Percentiles rank a stretch among this genome's conserved stretches.
phyloP scores from a whole-genome alignment of 2,113 vertebrate genomes.

The Grammomys surdaster region DNA sequence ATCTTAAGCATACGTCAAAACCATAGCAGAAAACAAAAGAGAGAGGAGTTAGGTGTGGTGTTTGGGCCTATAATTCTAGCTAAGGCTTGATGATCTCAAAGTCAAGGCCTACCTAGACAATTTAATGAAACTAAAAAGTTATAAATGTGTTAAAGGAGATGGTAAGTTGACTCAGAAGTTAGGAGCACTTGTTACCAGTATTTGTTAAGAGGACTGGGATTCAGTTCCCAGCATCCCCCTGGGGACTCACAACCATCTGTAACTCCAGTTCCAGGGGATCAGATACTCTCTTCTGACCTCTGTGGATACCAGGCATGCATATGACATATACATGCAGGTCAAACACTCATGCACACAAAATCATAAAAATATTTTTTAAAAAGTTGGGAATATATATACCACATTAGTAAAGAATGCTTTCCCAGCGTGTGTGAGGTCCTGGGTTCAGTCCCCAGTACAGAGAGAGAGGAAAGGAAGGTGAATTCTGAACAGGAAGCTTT shows the following conservation, averaged over 20 bases:
- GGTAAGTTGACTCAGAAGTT: background rate
- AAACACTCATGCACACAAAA: background rate
- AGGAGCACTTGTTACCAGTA: background rate
- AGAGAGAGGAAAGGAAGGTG: background rate
- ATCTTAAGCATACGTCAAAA: background rate
- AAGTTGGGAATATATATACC: background rate
- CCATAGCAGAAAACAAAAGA: background rate
- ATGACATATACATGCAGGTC: background rate
- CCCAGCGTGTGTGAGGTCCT: background rate
- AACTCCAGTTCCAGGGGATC: background rate
- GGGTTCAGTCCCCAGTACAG: background rate
- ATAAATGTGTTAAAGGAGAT: background rate
- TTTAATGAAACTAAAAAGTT: background rate
- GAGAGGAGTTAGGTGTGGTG: background rate
- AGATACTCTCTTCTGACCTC: background rate
- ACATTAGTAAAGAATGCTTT: background rate
- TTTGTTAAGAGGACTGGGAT: background rate
- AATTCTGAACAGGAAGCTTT: conserved; percentile 64
- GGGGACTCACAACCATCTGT: background rate
- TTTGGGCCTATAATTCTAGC: background rate
- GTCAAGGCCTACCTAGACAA: background rate
- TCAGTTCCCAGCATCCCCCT: background rate
- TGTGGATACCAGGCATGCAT: background rate
- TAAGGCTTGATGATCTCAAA: background rate
- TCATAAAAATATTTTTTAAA: background rate